These are phyloP conservation scores for Acipenser transmontanus DNA, from an alignment of 2,797 vertebrate genomes.

Conservation along the genomic window DNA sequence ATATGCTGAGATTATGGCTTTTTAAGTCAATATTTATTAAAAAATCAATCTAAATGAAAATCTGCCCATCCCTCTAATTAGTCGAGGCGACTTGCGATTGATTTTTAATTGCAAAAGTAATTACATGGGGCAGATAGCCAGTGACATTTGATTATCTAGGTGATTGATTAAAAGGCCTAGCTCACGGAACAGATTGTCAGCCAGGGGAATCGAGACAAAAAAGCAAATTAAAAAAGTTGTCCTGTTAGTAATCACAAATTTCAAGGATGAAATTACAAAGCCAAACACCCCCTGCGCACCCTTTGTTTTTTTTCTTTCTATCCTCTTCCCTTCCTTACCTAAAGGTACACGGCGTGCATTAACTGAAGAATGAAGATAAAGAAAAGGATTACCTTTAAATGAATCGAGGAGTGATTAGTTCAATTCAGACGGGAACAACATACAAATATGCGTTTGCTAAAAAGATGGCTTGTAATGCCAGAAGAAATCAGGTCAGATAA, in stretches of 20 bases:
- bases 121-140: conserved; percentile 99
- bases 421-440: conserved; percentile 51
- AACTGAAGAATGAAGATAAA: conserved; percentile 38
- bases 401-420: conserved; percentile 60
- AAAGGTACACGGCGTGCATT: conserved; percentile 32
- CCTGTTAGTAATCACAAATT: conserved; percentile 98
- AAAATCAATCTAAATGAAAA: conserved; percentile 99
- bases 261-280: conserved; percentile 97
- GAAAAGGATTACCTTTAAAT: conserved; percentile 65
- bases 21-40: conserved; percentile 99
- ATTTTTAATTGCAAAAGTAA: conserved; percentile 99
- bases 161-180: conserved; percentile 99
- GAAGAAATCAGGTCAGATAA: too few relatives aligned
- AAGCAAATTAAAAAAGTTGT: conserved; percentile 99
- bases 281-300: conserved; percentile 76
- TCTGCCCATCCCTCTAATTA: conserved; percentile 99
- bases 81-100: conserved; percentile 99
- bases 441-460: conserved; percentile 41
- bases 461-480: conserved; percentile 19
- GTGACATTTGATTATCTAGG: conserved; percentile 99
- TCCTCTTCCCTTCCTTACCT: conserved; percentile 62
- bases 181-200: conserved; percentile 90
- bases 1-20: conserved; percentile 96
- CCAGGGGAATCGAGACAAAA: conserved; percentile 94
- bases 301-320: conserved; percentile 38